Percentiles rank a stretch among this genome's conserved stretches.
phyloP scores from a whole-genome alignment of 2,797 vertebrate species.

The Limnodromus scolopaceus region DNA sequence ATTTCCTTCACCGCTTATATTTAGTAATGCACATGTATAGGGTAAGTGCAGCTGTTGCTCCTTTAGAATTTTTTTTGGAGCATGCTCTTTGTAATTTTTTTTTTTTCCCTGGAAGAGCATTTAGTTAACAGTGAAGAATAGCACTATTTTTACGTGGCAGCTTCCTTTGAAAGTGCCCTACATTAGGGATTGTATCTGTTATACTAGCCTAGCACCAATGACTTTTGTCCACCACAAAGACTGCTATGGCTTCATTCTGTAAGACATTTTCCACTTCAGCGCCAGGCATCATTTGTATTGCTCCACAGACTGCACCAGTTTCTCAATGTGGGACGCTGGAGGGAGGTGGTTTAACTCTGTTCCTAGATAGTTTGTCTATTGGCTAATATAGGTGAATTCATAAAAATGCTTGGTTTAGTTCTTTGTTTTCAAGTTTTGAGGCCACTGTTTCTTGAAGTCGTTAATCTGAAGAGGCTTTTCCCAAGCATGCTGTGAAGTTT shows the following conservation, averaged over 20 bases:
- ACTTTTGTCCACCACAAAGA: not conserved
- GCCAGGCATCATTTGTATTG: not conserved
- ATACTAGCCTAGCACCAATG: not conserved
- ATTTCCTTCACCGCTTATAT: not conserved
- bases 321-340: not conserved
- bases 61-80: not conserved
- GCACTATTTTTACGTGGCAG: not conserved
- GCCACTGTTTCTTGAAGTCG: not conserved
- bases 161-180: not conserved
- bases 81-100: not conserved
- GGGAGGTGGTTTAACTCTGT: not conserved
- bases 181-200: not conserved
- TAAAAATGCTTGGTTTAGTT: not conserved
- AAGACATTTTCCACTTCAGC: not conserved
- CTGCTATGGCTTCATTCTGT: not conserved
- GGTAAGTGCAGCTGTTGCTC: not conserved
- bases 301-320: not conserved
- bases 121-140: not conserved
- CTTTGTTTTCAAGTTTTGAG: not conserved
- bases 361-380: not conserved
- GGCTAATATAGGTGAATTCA: not conserved
- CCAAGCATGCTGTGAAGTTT: not conserved
- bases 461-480: not conserved
- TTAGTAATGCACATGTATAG: not conserved
- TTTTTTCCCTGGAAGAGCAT: not conserved